phyloP scores from a whole-genome alignment of 2,797 vertebrate species.

The Falco cherrug region DNA sequence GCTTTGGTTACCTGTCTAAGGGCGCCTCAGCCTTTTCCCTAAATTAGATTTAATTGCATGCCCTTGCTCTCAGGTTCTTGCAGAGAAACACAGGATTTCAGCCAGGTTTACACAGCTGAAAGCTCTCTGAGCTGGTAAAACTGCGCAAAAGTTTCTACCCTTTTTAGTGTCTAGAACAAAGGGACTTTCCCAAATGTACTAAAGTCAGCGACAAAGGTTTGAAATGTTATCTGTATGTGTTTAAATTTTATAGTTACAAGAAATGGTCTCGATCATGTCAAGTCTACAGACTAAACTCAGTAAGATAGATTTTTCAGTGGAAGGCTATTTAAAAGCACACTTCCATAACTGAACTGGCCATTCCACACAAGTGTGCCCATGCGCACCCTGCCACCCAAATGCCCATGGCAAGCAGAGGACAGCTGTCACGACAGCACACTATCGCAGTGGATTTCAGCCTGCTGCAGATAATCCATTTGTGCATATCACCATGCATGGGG shows the following conservation, averaged over 20 bases:
- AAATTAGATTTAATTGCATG: background rate
- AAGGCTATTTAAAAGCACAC: background rate
- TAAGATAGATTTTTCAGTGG: background rate
- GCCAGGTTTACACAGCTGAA: background rate
- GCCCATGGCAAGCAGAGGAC: background rate
- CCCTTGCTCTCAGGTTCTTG: background rate
- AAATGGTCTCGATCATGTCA: background rate
- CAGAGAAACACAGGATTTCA: background rate
- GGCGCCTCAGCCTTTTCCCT: background rate
- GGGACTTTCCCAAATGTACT: background rate
- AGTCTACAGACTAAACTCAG: background rate
- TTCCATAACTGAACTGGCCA: accelerated
- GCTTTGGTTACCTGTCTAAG: background rate
- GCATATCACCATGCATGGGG: background rate
- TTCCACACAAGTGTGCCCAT: accelerated
- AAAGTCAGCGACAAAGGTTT: background rate
- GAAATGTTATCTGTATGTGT: background rate
- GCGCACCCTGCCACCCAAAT: background rate
- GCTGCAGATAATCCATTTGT: background rate
- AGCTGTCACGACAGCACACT: accelerated
- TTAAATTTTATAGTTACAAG: background rate
- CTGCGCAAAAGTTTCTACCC: background rate
- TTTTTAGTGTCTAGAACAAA: background rate
- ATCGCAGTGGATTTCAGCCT: constrained; percentile 21
- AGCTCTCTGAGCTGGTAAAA: background rate